Evolutionary conservation across 2,888 invertebrate genomes (phyloP).

Genomic region (Graphium colonna): DNA sequence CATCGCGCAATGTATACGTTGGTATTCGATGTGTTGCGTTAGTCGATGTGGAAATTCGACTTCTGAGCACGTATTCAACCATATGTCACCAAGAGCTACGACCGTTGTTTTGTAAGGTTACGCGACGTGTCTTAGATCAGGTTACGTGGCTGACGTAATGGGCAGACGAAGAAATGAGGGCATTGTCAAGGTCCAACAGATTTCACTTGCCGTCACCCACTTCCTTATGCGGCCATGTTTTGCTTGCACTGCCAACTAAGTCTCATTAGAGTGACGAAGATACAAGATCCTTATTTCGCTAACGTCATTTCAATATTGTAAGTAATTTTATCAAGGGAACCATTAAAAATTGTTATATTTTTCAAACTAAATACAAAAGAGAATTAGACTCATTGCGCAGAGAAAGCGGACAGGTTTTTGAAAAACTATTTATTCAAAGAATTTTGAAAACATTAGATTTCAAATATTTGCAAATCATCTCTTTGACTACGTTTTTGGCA

Average conservation of each 20-base stretch:
- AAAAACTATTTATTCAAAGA: too few relatives aligned
- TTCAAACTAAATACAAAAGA: too few relatives aligned
- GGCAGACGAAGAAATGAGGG: conserved; percentile 44
- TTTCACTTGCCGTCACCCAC: conserved; percentile 41
- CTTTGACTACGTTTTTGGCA: too few relatives aligned
- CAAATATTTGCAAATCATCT: too few relatives aligned
- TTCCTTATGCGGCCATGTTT: conserved; percentile 1
- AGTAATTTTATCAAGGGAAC: too few relatives aligned
- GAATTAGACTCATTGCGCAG: too few relatives aligned
- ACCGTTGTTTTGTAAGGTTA: conserved; percentile 53
- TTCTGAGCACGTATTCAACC: conserved; percentile 46
- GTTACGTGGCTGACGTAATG: conserved; percentile 53
- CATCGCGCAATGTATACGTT: conserved; percentile 19
- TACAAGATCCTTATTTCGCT: too few relatives aligned
- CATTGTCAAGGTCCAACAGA: conserved; percentile 62
- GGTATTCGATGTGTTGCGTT: conserved; percentile 25
- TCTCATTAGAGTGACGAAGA: conserved; percentile 22
- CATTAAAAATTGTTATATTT: too few relatives aligned
- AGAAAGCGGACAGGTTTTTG: too few relatives aligned
- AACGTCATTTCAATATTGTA: too few relatives aligned
- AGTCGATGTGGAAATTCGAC: conserved; percentile 31
- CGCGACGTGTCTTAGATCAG: conserved; percentile 43
- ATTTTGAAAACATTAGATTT: too few relatives aligned
- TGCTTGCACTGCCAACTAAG: not conserved
- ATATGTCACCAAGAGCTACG: conserved; percentile 37